A percentile compares a stretch with the other conserved stretches of the same genome.
phyloP scores from a whole-genome alignment of 2,888 invertebrate species.

The Quadroppia sp. region DNA sequence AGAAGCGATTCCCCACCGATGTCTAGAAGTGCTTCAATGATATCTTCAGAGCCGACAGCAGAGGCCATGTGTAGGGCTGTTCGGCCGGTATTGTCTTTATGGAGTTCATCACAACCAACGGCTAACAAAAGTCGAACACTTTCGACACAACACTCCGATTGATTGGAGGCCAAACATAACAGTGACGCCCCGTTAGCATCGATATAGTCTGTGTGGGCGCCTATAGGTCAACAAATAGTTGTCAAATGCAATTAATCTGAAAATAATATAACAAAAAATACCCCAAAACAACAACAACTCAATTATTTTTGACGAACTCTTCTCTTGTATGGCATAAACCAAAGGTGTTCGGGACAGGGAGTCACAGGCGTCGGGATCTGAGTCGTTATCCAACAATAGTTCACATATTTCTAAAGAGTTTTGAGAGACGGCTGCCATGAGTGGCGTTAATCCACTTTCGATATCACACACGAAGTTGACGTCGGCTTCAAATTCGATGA shows the following conservation, averaged over 20 bases:
- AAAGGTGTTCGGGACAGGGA: conserved; percentile 75
- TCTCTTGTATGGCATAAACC: conserved; percentile 75
- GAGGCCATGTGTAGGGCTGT: conserved; percentile 94
- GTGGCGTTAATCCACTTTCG: conserved; percentile 55
- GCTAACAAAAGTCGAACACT: conserved; percentile 84
- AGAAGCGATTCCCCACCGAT: conserved; percentile 71
- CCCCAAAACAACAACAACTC: conserved; percentile 80
- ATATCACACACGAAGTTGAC: conserved; percentile 55
- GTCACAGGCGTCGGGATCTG: conserved; percentile 83
- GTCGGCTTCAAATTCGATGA: conserved; percentile 54
- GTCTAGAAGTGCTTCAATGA: conserved; percentile 73
- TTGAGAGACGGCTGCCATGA: conserved; percentile 64
- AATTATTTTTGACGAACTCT: conserved; percentile 81
- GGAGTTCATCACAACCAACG: conserved; percentile 63
- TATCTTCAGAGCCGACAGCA: conserved; percentile 83
- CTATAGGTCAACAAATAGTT: no score
- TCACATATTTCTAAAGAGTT: conserved; percentile 70
- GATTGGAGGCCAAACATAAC: conserved; percentile 49
- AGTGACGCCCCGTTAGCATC: conserved; percentile 88
- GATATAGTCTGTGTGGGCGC: conserved; percentile 89
- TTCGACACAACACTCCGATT: conserved; percentile 54
- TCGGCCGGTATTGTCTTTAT: conserved; percentile 87
- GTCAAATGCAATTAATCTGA: no score
- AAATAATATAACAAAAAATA: no score
- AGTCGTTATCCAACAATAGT: conserved; percentile 80